These are phyloP conservation scores for Cyclopterus lumpus DNA, from an alignment of 2,797 vertebrate species.

Conservation along the genomic window DNA sequence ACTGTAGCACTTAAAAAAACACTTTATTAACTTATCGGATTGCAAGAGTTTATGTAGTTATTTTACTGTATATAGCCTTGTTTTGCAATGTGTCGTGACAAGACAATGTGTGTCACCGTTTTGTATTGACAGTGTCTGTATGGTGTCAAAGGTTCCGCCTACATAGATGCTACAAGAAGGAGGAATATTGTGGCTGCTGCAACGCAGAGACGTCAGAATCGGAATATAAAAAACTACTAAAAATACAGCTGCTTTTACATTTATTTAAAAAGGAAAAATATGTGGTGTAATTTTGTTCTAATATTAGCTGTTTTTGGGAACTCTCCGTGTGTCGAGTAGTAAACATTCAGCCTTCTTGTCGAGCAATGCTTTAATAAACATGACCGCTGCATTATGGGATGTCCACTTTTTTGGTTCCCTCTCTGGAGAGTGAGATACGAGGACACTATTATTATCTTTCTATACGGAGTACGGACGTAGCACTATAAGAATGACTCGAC, in stretches of 20 bases:
- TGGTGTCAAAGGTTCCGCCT: background rate
- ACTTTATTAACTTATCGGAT: background rate
- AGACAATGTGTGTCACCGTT: background rate
- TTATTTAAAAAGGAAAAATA: background rate
- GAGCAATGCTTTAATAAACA: background rate
- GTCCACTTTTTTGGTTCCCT: background rate
- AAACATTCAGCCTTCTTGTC: background rate
- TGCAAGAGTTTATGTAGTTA: background rate
- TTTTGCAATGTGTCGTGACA: background rate
- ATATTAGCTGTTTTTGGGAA: background rate
- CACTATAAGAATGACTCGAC: background rate
- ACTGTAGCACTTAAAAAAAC: background rate
- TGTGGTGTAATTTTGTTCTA: background rate
- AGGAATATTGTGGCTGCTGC: background rate
- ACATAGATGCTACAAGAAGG: background rate
- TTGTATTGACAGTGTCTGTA: background rate
- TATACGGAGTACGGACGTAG: background rate
- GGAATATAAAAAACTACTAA: background rate
- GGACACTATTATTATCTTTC: background rate
- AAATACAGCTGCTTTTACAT: background rate
- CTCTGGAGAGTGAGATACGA: background rate
- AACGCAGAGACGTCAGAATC: background rate
- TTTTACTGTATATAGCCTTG: background rate
- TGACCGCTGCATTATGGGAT: background rate
- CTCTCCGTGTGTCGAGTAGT: background rate